These are phyloP conservation scores for Silurus glanis DNA, from an alignment of 2,113 vertebrate genomes.

Conservation along the genomic window DNA sequence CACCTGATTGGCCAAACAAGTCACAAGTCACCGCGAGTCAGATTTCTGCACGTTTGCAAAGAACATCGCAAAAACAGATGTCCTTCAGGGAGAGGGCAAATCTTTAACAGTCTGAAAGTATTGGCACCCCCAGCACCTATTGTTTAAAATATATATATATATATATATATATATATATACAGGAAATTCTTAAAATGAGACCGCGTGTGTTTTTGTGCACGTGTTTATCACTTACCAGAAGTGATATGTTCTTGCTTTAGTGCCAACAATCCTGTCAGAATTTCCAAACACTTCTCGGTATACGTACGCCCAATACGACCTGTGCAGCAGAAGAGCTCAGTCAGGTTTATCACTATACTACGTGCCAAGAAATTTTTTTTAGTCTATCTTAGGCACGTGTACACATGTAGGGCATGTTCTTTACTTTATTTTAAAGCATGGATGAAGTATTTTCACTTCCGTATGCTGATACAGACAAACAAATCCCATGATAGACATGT, in stretches of 20 bases:
- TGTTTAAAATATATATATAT: not conserved
- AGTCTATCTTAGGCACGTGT: not conserved
- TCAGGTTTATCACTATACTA: not conserved
- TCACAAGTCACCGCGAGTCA: not conserved
- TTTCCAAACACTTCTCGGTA: slow-evolving; percentile 85
- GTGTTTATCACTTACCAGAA: slow-evolving; percentile 75
- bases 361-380: not conserved
- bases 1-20: not conserved
- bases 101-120: not conserved
- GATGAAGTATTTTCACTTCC: not conserved
- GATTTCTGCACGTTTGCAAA: not conserved
- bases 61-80: not conserved
- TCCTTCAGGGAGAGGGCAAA: not conserved
- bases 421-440: not conserved
- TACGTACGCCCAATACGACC: slow-evolving; percentile 89
- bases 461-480: not conserved
- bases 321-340: slow-evolving; percentile 54
- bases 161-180: too few relatives aligned
- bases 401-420: not conserved
- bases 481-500: not conserved
- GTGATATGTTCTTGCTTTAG: slow-evolving; percentile 92
- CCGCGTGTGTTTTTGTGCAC: not conserved
- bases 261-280: slow-evolving; percentile 85
- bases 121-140: not conserved
- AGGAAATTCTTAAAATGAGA: not conserved